Base-by-base conservation (phyloP, 1,140 invertebrate genomes). In the Aradophagus sp. region DNA sequence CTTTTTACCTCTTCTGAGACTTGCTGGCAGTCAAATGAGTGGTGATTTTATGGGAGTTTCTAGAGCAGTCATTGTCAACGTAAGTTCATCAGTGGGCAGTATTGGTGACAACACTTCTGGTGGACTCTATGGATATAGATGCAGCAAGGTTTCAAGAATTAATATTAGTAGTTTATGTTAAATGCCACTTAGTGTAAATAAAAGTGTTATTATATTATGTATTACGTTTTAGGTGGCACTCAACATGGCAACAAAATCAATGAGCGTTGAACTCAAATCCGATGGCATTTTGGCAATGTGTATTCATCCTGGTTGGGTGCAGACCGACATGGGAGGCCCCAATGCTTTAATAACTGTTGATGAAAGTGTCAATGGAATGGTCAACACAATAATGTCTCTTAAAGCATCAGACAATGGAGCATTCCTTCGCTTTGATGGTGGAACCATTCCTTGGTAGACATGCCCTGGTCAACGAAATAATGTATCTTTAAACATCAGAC, bases 301-400 rank as follows among this genome's bases (percentile, higher is more conserved):
- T 35, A 75, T 97, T 34, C 95, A 97, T 86, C 95, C 95, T 1
- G 95, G 95, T 0, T 97, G 95, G 95, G 93, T 97, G 0, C 89
- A 90, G 73, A 97, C 95, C 0, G 92, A 93, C 47, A 93, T 97
- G 93, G 95, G 95, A 6, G 94, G 94, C 4, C 80, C 83, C 32
- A 91, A 91, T 73, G 95, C 95, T 1, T 90, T 90, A 0, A 77
- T 96, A 5, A 90, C 91, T 41, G 80, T 94, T 2, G 84, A 91
- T 34, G 87, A 89, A 2, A 92, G 91, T 77, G 88, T 90, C 0
- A 63, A 59, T 0, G 84, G 87, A 6, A 91, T 97, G 34, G 79
- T 96, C 2, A 80, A 89, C 5, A 90, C 91, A 1, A 80, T 96
- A 5, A 61, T 82, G 16, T 84, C 80, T 1, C 79, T 96, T 0